Percentiles rank a stretch among this genome's conserved stretches.
Conservation (phyloP, 2,113 vertebrate genomes). For the Poeciliopsis retropinna region DNA sequence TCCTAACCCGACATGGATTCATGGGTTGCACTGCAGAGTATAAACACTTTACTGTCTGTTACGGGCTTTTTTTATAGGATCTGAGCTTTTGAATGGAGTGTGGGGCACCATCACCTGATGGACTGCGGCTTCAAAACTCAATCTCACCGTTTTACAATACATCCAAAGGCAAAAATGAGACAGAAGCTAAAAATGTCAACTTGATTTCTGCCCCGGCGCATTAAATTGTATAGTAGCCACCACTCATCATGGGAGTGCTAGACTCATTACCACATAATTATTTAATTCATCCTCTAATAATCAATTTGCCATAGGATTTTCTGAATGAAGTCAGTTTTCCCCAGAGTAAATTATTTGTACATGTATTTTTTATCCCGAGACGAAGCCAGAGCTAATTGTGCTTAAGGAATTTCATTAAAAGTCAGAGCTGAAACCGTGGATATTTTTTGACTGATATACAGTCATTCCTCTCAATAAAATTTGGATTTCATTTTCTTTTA, state of each 20-base stretch:
- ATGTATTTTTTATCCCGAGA: neutral
- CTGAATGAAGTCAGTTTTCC: neutral
- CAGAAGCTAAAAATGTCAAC: conserved; percentile 4
- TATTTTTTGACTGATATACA: conserved; percentile 20
- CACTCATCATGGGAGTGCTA: neutral
- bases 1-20: neutral
- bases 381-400: neutral
- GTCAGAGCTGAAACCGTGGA: neutral
- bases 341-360: neutral
- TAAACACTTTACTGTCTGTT: neutral
- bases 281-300: conserved; percentile 12
- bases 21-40: conserved; percentile 9
- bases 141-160: conserved; percentile 3
- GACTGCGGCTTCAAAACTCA: neutral
- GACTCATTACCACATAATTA: conserved; percentile 19
- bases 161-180: conserved; percentile 6
- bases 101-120: conserved; percentile 13
- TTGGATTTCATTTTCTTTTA: conserved; percentile 39
- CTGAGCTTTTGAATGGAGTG: conserved; percentile 27
- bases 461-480: conserved; percentile 17
- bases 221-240: neutral
- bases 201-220: neutral
- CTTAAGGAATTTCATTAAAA: conserved; percentile 1
- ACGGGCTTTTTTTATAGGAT: conserved; percentile 14
- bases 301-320: neutral